Conservation (phyloP, 2,888 invertebrate genomes). For the Halictus ligatus region DNA sequence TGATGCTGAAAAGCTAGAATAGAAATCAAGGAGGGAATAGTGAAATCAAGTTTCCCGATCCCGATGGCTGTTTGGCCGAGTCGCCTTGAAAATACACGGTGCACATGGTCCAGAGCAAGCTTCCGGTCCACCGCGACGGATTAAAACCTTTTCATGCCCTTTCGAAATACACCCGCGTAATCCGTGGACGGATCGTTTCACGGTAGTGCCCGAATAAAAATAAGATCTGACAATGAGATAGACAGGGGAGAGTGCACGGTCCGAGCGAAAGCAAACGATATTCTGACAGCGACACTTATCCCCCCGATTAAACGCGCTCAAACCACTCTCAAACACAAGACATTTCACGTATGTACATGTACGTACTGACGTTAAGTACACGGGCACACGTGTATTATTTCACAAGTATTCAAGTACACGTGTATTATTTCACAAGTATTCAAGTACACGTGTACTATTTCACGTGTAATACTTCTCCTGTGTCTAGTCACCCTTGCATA, state of each 20-base stretch:
- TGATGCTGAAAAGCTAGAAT: neutral
- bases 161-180: neutral
- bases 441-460: no score
- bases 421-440: no score
- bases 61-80: neutral
- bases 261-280: slow-evolving; percentile 26
- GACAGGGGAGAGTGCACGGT: neutral
- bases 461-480: no score
- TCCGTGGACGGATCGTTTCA: neutral
- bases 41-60: neutral
- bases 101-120: neutral
- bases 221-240: neutral
- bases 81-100: slow-evolving; percentile 3
- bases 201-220: neutral
- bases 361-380: no score
- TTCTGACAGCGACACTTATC: slow-evolving; percentile 13
- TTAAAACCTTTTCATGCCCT: neutral
- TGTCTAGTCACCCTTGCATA: no score
- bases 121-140: neutral
- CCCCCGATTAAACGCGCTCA: slow-evolving; percentile 37
- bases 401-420: no score
- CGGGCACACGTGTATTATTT: neutral
- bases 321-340: slow-evolving; percentile 34
- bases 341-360: neutral
- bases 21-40: neutral